A percentile compares a stretch with the other conserved stretches of the same genome.
phyloP scores from a whole-genome alignment of 2,888 invertebrate species.

The Dynastes tityus region DNA sequence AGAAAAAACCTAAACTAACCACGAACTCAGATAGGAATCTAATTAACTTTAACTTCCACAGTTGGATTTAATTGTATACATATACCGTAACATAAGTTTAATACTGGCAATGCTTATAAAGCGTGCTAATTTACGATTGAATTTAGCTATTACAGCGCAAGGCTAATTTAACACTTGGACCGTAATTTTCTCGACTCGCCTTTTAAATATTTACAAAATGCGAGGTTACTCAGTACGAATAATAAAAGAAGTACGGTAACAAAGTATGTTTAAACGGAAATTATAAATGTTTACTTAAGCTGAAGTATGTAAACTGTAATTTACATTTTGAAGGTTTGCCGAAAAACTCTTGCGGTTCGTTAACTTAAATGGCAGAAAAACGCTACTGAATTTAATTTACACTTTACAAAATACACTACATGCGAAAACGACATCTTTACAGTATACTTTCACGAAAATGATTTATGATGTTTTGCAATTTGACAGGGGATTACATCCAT shows the following conservation, averaged over 20 bases:
- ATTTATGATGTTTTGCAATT: too few species aligned
- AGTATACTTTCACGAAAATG: too few species aligned
- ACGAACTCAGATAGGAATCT: not conserved
- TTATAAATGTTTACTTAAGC: slow-evolving; percentile 29
- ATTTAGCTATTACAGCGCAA: not conserved
- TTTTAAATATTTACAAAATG: slow-evolving; percentile 34
- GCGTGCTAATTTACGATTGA: slow-evolving; percentile 19
- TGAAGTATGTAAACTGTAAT: slow-evolving; percentile 27
- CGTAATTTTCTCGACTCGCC: not conserved
- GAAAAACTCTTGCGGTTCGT: not conserved
- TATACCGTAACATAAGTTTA: slow-evolving; percentile 13
- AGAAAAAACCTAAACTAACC: not conserved
- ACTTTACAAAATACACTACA: slow-evolving; percentile 7
- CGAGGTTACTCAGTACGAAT: slow-evolving; percentile 20
- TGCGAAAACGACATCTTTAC: too few species aligned
- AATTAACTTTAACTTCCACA: not conserved
- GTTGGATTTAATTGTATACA: not conserved
- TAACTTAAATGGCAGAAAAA: slow-evolving; percentile 33
- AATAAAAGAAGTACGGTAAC: slow-evolving; percentile 23
- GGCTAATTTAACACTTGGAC: slow-evolving; percentile 1
- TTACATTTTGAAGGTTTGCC: slow-evolving; percentile 31
- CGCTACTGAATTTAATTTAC: slow-evolving; percentile 15
- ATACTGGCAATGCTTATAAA: slow-evolving; percentile 1
- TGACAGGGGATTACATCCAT: too few species aligned
- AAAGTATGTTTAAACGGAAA: slow-evolving; percentile 10